Conservation (phyloP, 2,888 invertebrate genomes). For the Caenorhabditis afra region DNA sequence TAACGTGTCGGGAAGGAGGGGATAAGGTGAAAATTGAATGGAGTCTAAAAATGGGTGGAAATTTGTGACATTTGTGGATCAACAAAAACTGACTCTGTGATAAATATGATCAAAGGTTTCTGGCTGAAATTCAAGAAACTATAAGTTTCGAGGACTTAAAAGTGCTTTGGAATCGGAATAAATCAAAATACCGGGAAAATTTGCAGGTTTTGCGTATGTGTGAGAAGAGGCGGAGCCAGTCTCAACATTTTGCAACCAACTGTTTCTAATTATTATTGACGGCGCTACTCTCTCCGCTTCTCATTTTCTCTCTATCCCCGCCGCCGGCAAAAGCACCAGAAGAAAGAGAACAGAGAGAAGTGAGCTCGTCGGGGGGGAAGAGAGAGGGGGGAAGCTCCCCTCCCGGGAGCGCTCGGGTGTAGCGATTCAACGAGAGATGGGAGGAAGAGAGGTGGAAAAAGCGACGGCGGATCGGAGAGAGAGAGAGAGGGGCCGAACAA, state of each 20-base stretch:
- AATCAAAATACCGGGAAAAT: slow-evolving; percentile 11
- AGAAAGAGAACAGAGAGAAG: slow-evolving; percentile 3
- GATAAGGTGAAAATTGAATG: too few species aligned
- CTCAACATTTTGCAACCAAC: slow-evolving; percentile 61
- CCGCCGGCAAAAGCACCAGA: slow-evolving; percentile 15
- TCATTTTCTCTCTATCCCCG: slow-evolving; percentile 1
- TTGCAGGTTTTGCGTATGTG: slow-evolving; percentile 25
- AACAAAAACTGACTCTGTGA: too few species aligned
- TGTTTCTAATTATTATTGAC: slow-evolving; percentile 74
- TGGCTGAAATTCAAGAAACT: too few species aligned
- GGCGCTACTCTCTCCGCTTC: slow-evolving; percentile 13
- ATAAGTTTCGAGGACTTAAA: too few species aligned
- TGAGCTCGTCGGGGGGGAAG: slow-evolving; percentile 18
- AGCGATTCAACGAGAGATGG: not conserved
- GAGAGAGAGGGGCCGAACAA: slow-evolving; percentile 10
- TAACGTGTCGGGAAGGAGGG: slow-evolving; percentile 1
- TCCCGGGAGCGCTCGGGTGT: too few species aligned
- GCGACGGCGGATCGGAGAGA: too few species aligned
- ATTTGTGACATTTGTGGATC: too few species aligned
- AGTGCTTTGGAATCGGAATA: too few species aligned
- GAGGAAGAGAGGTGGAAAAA: too few species aligned
- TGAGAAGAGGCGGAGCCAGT: slow-evolving; percentile 40
- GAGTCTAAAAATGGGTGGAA: too few species aligned
- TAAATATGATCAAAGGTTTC: too few species aligned
- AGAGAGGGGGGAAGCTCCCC: slow-evolving; percentile 5